phyloP scores from a whole-genome alignment of 2,113 vertebrate species.

The Larimichthys crocea region DNA sequence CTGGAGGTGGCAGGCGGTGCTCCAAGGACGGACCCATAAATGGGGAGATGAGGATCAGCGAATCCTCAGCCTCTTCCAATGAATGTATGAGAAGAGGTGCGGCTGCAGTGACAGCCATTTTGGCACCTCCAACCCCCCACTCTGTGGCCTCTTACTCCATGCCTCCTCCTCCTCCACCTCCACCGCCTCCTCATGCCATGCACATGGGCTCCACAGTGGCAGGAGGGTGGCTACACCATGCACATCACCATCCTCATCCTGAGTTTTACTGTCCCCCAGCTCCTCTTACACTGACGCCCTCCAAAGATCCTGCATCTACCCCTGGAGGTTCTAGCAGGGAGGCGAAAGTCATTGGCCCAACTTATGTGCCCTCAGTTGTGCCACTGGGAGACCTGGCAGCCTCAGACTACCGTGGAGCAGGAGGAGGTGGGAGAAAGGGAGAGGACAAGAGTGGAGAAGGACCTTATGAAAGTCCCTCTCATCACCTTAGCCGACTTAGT shows the following conservation, averaged over 20 bases:
- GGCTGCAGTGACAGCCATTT: conserved; percentile 78
- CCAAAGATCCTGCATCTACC: conserved; percentile 85
- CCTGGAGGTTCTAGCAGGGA: conserved; percentile 81
- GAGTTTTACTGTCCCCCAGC: conserved; percentile 91
- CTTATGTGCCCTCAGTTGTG: conserved; percentile 92
- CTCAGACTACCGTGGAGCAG: conserved; percentile 85
- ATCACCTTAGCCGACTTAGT: conserved; percentile 67
- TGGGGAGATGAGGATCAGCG: conserved; percentile 86
- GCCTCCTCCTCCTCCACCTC: conserved; percentile 85
- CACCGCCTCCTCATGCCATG: conserved; percentile 81
- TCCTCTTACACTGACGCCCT: conserved; percentile 79
- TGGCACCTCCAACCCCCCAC: conserved; percentile 80
- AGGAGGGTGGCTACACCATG: conserved; percentile 87
- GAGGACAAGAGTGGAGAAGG: conserved; percentile 67
- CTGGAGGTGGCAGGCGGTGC: conserved; percentile 82
- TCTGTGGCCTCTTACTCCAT: conserved; percentile 90
- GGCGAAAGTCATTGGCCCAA: conserved; percentile 89
- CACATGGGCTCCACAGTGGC: conserved; percentile 86
- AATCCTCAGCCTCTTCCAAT: conserved; percentile 81
- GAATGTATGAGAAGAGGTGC: conserved; percentile 91
- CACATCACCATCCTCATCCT: conserved; percentile 82
- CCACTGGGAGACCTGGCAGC: conserved; percentile 86
- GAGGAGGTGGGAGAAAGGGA: conserved; percentile 76
- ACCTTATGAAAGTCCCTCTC: conserved; percentile 64
- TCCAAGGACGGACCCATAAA: conserved; percentile 82